Evolutionary conservation across 2,888 invertebrate species (phyloP).

Genomic region (Gisinianus flammeolus): DNA sequence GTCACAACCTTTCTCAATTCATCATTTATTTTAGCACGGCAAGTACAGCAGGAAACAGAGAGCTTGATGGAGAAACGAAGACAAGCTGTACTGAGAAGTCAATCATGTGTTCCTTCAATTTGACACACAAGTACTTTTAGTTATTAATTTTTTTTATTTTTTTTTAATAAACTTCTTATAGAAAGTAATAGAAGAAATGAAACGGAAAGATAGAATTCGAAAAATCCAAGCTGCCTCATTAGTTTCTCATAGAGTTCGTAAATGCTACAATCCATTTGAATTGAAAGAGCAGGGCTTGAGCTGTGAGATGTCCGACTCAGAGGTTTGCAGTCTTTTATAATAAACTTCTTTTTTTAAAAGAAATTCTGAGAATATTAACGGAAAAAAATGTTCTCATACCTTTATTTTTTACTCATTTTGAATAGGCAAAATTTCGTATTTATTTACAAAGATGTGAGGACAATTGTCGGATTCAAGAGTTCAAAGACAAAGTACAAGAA

Average conservation of each 20-base stretch:
- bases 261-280: constrained; percentile 21
- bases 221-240: constrained; percentile 22
- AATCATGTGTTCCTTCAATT: too few relatives aligned
- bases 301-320: constrained; percentile 30
- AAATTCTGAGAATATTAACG: not conserved
- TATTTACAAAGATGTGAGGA: constrained; percentile 29
- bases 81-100: not conserved
- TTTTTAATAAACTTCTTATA: too few relatives aligned
- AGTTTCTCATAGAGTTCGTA: constrained; percentile 12
- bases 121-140: too few relatives aligned
- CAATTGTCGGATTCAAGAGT: not conserved
- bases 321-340: constrained; percentile 8
- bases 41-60: not conserved
- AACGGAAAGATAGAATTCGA: constrained; percentile 12
- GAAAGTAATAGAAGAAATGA: not conserved
- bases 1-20: too few relatives aligned
- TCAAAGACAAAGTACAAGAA: not conserved
- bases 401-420: not conserved
- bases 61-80: not conserved
- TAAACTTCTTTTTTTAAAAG: not conserved
- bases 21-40: too few relatives aligned
- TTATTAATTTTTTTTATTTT: too few relatives aligned
- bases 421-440: constrained; percentile 29
- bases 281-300: constrained; percentile 6
- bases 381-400: not conserved